Evolutionary conservation across 2,113 vertebrate genomes (phyloP), one percentile per base, ranked within the genome.

Genomic region (Python bivittatus): DNA sequence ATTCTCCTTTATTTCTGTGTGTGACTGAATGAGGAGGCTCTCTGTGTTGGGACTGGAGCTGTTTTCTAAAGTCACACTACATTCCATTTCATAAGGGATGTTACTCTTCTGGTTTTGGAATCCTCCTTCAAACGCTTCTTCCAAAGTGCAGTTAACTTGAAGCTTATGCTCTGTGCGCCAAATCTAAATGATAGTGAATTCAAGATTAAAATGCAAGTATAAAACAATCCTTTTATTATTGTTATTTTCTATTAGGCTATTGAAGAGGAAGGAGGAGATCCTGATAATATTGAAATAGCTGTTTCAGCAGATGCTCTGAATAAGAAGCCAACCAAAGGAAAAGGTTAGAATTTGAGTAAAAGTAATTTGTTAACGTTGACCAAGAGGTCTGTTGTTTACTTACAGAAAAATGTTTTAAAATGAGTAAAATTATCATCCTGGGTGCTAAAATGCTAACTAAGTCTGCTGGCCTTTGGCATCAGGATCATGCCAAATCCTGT

Each of bases 201-300:
- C 25, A 23, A 56, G 52, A 42, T 6, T 27, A 79, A n/a, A 48
- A 52, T 20, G 3, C 33, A 58, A 23, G 6, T 48, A n/a, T 57
- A 54, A 79, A 12, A 0, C 54, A 54, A 10, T 20, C 11, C 48
- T 48, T 48, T 11, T 93, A 20, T 84, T 94, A 89, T 93, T 96
- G 95, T 93, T 95, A 89, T 96, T 94, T 96, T 86, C 92, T 97
- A 25, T 92, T 96, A 99, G 99, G 99, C 99, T 92, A 97, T 99
- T 97, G 98, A 99, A 97, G 98, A 99, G 95, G 99, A 99, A 98
- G 99, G 98, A 95, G 99, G 98, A 0, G 99, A 99, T 97, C 98
- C 98, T 93, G 98, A 99, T 94, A 98, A 98, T 96, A 98, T 99
- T 97, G 98, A 99, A 96, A 97, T 98, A 95, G 97, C 96, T 89